Evolutionary conservation across 2,888 invertebrate species (phyloP), one percentile per base, ranked within the genome.

Genomic region (Nematopogon swammerdamellus): DNA sequence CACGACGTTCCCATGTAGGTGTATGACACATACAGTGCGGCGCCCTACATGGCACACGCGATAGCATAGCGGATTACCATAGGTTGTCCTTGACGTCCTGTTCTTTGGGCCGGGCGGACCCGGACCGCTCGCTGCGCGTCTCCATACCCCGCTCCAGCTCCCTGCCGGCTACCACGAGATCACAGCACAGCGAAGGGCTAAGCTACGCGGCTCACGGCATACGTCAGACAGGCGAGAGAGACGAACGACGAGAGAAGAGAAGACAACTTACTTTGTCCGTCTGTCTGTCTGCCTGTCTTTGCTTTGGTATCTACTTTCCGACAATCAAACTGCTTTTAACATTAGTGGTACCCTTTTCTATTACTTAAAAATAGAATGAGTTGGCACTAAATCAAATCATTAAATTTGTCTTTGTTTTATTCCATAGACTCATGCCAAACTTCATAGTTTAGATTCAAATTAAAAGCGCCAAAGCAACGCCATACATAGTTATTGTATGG

Each of bases 51-150:
- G 76, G 79, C 68, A 70, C 63, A 61, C 62, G 62, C 63, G 70
- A 67, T 67, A 68, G 67, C 68, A 74, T 67, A 67, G 67, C 71
- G 70, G 59, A 59, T 75, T 83, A 85, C 86, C 86, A 86, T 67
- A 86, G 72, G 71, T 85, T 86, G 63, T 86, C 85, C 73, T 85
- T 82, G 63, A 70, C 75, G 58, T 84, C 84, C n/a, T 36, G 36
- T 14, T 36, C 36, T 14, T 36, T 36, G 36, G 36, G 36, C 11
- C 36, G 36, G 36, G 36, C n/a, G 36, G 36, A 36, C 36, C 36
- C 36, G n/a, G 36, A 36, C 6, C 36, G 36, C 36, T 36, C 36
- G 14, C 6, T 14, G 36, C 36, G 36, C n/a, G 36, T 36, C 36
- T 36, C 36, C 36, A 36, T 36, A 36, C 14, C 36, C n/a, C 36